A percentile compares a stretch with the other conserved stretches of the same genome.
Conservation (phyloP, 92 coral and sea anemone species). For the Paragorgia papillata region DNA sequence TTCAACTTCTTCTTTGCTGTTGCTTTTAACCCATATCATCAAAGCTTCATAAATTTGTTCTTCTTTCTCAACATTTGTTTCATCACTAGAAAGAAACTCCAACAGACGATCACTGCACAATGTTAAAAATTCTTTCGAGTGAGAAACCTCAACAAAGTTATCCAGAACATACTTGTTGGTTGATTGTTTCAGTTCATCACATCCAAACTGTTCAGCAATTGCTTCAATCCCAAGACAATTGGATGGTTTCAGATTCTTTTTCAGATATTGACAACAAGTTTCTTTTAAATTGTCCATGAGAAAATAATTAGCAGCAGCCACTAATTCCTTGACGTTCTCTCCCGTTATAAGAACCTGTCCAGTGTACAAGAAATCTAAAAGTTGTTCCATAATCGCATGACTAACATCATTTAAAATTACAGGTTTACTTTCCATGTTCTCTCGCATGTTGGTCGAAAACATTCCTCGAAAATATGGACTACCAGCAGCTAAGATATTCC, state of each 20-base stretch:
- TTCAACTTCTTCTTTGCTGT: slow-evolving; percentile 65
- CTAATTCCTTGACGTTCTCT: slow-evolving; percentile 92
- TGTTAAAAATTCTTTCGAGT: slow-evolving; percentile 85
- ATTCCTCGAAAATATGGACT: slow-evolving; percentile 98
- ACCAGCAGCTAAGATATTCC: slow-evolving; percentile 90
- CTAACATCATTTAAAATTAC: slow-evolving; percentile 87
- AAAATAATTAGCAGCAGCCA: slow-evolving; percentile 90
- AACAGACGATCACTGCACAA: slow-evolving; percentile 78
- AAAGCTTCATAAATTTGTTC: slow-evolving; percentile 93
- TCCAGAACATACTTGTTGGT: slow-evolving; percentile 82
- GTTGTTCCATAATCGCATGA: slow-evolving; percentile 87
- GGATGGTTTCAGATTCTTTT: slow-evolving; percentile 91
- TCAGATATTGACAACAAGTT: slow-evolving; percentile 86
- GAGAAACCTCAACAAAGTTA: slow-evolving; percentile 90
- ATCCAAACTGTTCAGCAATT: slow-evolving; percentile 86
- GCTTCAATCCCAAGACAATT: slow-evolving; percentile 96
- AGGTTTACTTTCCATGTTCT: slow-evolving; percentile 90
- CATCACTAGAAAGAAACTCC: slow-evolving; percentile 78
- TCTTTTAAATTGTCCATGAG: slow-evolving; percentile 93
- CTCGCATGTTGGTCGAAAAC: slow-evolving; percentile 91
- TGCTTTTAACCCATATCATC: slow-evolving; percentile 81
- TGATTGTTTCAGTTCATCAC: slow-evolving; percentile 74
- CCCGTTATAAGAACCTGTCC: slow-evolving; percentile 93
- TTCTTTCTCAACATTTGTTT: slow-evolving; percentile 87
- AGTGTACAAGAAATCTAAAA: slow-evolving; percentile 87